Evolutionary conservation across 2,113 vertebrate genomes (phyloP), one percentile per base, ranked within the genome.

Genomic region (Nesoenas mayeri): DNA sequence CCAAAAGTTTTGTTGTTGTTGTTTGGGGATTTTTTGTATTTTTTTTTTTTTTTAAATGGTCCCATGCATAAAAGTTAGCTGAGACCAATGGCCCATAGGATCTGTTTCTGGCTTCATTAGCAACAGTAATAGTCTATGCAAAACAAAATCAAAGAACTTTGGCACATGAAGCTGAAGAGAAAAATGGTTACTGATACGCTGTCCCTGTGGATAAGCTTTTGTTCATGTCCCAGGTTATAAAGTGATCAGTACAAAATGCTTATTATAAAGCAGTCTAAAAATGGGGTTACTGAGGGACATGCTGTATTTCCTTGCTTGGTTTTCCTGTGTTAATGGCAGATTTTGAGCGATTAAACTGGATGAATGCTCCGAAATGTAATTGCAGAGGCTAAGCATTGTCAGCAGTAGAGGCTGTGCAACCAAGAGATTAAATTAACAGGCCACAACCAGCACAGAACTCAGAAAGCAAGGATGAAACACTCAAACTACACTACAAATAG

Each of bases 1-100:
- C 13, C 24, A 73, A 28, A 29, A 32, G 4, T 1, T 7, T 34
- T 70, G 31, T n/a, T 12, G 5, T 5, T 6, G 1, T 5, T 44
- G 42, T 44, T 17, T 44, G 42, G 42, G 42, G 15, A 16, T 44
- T 44, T 44, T 44, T 44, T 44, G 15, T 17, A 6, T 44, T 26
- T 31, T 21, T 15, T 22, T 50, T 22, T 50, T 34, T 54, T 31
- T 54, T 53, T 50, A 47, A 40, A 29, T 61, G n/a, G 4, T 69
- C 6, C 7, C 34, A 19, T 51, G 8, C 22, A 26, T 24, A 34
- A 22, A n/a, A 57, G 20, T 54, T 26, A 58, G 1, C 28, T 58
- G 62, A 32, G 40, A 48, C 32, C 70, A 44, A 26, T 8, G 25
- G 62, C 36, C 58, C n/a, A 65, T 78, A 48, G 32, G 18, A 48